These are phyloP conservation scores for Hylia prasina DNA, from an alignment of 2,113 vertebrate genomes.

Conservation along the genomic window DNA sequence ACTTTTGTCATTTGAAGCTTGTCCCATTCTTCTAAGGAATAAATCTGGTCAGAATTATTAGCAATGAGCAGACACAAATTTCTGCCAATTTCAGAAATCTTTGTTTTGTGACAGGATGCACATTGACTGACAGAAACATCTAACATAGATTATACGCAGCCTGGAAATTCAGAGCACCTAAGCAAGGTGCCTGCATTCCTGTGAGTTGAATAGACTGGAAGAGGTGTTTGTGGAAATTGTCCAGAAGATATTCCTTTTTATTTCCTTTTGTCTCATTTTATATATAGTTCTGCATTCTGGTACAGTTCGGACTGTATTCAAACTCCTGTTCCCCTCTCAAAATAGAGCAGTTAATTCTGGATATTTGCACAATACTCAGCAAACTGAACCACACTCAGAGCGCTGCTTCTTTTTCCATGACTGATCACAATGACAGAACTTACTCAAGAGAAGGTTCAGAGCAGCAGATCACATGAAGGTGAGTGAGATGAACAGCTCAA, in stretches of 20 bases:
- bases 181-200: neutral
- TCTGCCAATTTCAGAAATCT: neutral
- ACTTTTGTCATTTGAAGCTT: neutral
- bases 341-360: neutral
- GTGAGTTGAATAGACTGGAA: neutral
- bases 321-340: neutral
- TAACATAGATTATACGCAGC: rapidly evolving
- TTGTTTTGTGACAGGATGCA: neutral
- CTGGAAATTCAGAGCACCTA: neutral
- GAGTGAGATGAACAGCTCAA: neutral
- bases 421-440: rapidly evolving
- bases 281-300: neutral
- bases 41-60: neutral
- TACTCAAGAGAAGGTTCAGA: neutral
- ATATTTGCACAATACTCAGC: neutral
- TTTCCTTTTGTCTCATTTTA: neutral
- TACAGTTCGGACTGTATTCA: neutral
- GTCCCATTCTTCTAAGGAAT: neutral
- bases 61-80: neutral
- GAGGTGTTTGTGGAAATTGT: neutral
- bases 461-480: neutral
- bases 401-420: neutral
- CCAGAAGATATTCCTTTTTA: neutral
- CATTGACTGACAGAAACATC: neutral
- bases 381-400: neutral